These are phyloP conservation scores for Phengaris arion DNA, from an alignment of 2,888 invertebrate genomes.

Conservation along the genomic window DNA sequence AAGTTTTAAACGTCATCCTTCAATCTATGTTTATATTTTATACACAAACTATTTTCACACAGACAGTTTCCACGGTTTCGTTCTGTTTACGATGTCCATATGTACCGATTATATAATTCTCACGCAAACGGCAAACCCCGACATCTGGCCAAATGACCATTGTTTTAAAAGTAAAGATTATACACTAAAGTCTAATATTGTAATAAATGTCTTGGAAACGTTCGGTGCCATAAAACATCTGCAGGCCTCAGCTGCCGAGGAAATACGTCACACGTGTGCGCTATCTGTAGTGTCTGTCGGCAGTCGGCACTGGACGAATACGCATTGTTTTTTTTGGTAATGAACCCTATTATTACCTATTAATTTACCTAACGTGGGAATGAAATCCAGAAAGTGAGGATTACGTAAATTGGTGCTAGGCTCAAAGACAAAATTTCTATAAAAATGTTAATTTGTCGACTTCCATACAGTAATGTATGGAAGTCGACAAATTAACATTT, in stretches of 20 bases:
- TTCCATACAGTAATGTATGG: too few relatives aligned
- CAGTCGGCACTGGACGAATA: background rate
- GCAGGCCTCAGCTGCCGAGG: constrained; percentile 74
- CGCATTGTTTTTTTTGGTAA: background rate
- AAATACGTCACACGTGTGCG: constrained; percentile 75
- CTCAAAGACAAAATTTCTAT: too few relatives aligned
- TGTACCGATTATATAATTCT: constrained; percentile 16
- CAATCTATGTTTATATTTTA: background rate
- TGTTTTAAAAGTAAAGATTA: constrained; percentile 76
- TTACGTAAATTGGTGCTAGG: too few relatives aligned
- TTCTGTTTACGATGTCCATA: constrained; percentile 6
- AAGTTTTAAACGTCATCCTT: background rate
- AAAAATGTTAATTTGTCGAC: too few relatives aligned
- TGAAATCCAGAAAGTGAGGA: background rate
- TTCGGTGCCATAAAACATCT: constrained; percentile 78
- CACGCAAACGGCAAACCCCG: constrained; percentile 21
- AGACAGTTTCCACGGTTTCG: background rate
- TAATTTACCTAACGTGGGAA: background rate
- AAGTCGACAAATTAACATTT: too few relatives aligned
- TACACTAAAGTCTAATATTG: constrained; percentile 76
- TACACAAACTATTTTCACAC: background rate
- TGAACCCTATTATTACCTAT: background rate
- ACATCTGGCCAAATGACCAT: constrained; percentile 57
- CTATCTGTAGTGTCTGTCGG: constrained; percentile 54
- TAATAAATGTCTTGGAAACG: constrained; percentile 77